phyloP scores from a whole-genome alignment of 2,888 invertebrate species.

The Caenorhabditis virilis region DNA sequence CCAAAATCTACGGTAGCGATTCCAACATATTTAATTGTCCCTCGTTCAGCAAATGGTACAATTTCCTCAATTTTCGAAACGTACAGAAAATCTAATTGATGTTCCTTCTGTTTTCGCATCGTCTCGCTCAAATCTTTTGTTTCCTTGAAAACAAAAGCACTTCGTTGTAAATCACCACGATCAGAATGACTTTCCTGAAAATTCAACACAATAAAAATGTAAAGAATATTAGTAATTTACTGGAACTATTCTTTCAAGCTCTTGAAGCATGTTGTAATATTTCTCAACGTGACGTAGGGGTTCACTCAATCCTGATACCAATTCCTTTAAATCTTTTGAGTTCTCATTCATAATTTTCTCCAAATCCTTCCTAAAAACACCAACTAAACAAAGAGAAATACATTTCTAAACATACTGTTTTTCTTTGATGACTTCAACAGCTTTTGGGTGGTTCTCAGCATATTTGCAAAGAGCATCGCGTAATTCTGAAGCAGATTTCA shows the following conservation, averaged over 20 bases:
- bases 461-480: slow-evolving; percentile 86
- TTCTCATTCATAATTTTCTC: slow-evolving; percentile 18
- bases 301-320: slow-evolving; percentile 90
- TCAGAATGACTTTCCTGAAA: slow-evolving; percentile 76
- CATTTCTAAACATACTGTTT: slow-evolving; percentile 76
- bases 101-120: slow-evolving; percentile 87
- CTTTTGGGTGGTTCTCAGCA: slow-evolving; percentile 90
- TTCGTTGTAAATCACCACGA: slow-evolving; percentile 92
- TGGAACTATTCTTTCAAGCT: slow-evolving; percentile 91
- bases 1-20: slow-evolving; percentile 72
- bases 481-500: slow-evolving; percentile 75
- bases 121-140: slow-evolving; percentile 89
- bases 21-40: slow-evolving; percentile 75
- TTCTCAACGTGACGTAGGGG: slow-evolving; percentile 93
- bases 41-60: slow-evolving; percentile 76
- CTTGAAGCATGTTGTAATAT: slow-evolving; percentile 84
- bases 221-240: too few relatives aligned
- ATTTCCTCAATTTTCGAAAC: slow-evolving; percentile 91
- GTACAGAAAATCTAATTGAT: slow-evolving; percentile 88
- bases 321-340: slow-evolving; percentile 73
- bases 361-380: slow-evolving; percentile 14
- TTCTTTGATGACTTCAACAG: slow-evolving; percentile 88
- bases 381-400: not conserved
- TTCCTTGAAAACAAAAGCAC: slow-evolving; percentile 90
- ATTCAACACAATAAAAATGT: too few relatives aligned